Percentiles rank a stretch among this genome's conserved stretches.
phyloP scores from a whole-genome alignment of 2,888 invertebrate genomes.

The Mesorhabditis spiculigera region DNA sequence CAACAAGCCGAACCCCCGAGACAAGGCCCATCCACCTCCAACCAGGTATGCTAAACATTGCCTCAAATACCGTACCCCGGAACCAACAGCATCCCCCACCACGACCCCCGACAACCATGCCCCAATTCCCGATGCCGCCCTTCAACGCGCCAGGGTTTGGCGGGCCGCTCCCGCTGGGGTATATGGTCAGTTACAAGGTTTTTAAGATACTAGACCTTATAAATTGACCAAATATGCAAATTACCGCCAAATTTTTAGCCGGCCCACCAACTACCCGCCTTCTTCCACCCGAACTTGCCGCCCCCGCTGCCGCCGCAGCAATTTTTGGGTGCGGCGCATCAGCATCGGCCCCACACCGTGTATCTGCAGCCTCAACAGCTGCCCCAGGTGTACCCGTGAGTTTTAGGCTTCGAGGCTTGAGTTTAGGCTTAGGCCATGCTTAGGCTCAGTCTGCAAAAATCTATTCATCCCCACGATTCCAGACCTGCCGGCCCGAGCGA shows the following conservation, averaged over 20 bases:
- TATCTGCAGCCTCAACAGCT: not conserved
- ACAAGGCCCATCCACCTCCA: no score
- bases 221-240: no score
- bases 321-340: not conserved
- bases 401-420: not conserved
- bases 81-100: not conserved
- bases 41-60: no score
- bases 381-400: not conserved
- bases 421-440: not conserved
- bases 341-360: not conserved
- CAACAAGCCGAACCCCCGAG: not conserved
- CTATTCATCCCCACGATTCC: conserved; percentile 10
- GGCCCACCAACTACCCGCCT: not conserved
- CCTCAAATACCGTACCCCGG: no score
- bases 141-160: not conserved
- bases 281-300: not conserved
- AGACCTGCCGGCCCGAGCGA: conserved; percentile 8
- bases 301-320: not conserved
- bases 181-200: no score
- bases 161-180: no score
- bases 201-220: no score
- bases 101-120: conserved; percentile 5
- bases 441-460: not conserved
- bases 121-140: conserved; percentile 10
- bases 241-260: no score